Evolutionary conservation across 2,797 vertebrate genomes (phyloP), one percentile per base, ranked within the genome.

Genomic region (Botia kubotai): DNA sequence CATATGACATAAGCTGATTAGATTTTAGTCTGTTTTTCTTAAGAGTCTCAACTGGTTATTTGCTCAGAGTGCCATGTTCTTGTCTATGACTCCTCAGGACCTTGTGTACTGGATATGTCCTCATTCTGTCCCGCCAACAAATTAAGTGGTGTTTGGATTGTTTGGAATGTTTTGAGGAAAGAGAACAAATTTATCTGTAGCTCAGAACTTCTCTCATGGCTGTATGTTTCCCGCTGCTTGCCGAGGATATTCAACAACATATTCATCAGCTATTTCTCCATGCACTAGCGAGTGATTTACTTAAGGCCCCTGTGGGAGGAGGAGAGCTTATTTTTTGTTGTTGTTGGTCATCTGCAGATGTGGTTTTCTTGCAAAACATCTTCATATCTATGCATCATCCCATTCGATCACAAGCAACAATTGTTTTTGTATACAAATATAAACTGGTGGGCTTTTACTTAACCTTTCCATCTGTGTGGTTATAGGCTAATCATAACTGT

Each of bases 241-340:
- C 13, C 26, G 39, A 36, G 57, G 58, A 36, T 65, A 71, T 79
- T 79, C 67, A 71, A 53, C 77, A 26, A 26, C 23, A 26, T 26
- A 26, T 26, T 26, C 23, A 58, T 50, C 16, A 21, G 77, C 71
- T 78, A 19, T 67, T 80, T 26, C 78, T 66, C 36, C 36, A 63
- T 72, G 58, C 36, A 26, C 50, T 66, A 50, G 83, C 43, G 63
- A 84, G 76, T 78, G 72, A 69, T 76, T 87, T 72, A 68, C 46
- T 19, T 69, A 80, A 86, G 36, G 73, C 23, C 43, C 69, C 75
- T 2, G 3, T 26, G 65, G 75, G 43, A 17, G 68, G 67, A 68
- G 74, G 48, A 60, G 67, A 33, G 33, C 33, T 33, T 1, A 39
- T 60, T 65, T 70, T 80, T 63, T 74, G 72, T 70, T 76, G 33